Evolutionary conservation across 2,113 vertebrate genomes (phyloP).

Genomic region (Bubo bubo): DNA sequence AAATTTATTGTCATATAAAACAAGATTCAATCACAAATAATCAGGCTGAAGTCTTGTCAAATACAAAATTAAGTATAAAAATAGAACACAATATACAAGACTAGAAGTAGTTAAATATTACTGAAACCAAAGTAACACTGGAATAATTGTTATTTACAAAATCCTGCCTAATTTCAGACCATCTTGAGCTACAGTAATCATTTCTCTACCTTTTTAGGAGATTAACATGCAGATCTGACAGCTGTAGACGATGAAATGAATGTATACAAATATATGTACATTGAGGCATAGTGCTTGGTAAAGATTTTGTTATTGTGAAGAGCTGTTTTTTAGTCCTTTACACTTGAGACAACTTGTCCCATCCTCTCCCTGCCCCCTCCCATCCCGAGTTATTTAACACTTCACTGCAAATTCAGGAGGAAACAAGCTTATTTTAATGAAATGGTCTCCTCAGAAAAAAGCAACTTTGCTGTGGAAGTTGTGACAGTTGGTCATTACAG

Average conservation of each 20-base stretch:
- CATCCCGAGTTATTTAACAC: background rate
- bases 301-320: background rate
- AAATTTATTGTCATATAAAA: slow-evolving; percentile 48
- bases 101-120: slow-evolving; percentile 44
- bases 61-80: slow-evolving; percentile 62
- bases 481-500: background rate
- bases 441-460: background rate
- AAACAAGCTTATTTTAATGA: background rate
- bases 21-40: background rate
- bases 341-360: background rate
- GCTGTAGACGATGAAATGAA: background rate
- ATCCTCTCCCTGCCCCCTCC: background rate
- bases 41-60: slow-evolving; percentile 38
- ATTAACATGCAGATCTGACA: background rate
- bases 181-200: background rate
- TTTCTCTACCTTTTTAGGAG: background rate
- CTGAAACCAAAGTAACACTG: background rate
- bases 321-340: background rate
- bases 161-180: background rate
- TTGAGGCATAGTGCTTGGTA: background rate
- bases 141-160: slow-evolving; percentile 39
- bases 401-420: background rate
- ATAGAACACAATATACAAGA: slow-evolving; percentile 51
- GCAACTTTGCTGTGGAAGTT: background rate
- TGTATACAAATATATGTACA: background rate